Base-by-base conservation (phyloP, 1,140 invertebrate species). In the Brachionus calyciflorus region DNA sequence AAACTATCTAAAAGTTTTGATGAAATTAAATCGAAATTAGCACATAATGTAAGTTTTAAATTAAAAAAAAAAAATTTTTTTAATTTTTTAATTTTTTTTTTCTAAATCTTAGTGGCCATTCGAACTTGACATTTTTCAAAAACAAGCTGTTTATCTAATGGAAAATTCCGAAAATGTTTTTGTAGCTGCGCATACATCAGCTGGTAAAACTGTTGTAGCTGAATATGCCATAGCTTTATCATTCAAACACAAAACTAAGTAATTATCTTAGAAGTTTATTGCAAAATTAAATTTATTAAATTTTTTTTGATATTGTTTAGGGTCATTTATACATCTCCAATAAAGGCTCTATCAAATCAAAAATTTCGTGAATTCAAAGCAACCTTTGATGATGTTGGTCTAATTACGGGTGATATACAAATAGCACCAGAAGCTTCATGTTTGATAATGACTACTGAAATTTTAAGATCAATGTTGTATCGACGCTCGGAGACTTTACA, bases 381-480 rank as follows among this genome's bases (percentile, higher is more conserved):
- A 55, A 90, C 89, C 53, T 98, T 96, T 83, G 79, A 65, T 10
- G 92, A 93, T 81, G 94, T 98, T 30, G 95, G 95, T 4, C 86
- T 98, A 0, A 89, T 98, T 9, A 98, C 96, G 0, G 96, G 96
- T 0, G 96, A 98, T 86, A 89, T 98, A 65, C 96, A 99, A 85
- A 91, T 99, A 30, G 94, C 98, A 82, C 90, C 53, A 33, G 92
- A 91, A 14, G 95, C 95, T 1, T 89, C 91, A 2, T 98, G 96
- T 85, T 88, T 99, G 0, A 96, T 99, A 48, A 99, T 99, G 96
- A 99, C 97, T 0, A 99, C 97, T 1, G 97, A 99, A 88, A 99
- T 99, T 81, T 85, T 99, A 14, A 89, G 94, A 76, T 96, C 93
- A 0, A 98, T 99, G 95, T 83, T 99, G 1, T 98, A 97, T 82